phyloP scores from a whole-genome alignment of 2,113 vertebrate species.

The Xenus cinereus region DNA sequence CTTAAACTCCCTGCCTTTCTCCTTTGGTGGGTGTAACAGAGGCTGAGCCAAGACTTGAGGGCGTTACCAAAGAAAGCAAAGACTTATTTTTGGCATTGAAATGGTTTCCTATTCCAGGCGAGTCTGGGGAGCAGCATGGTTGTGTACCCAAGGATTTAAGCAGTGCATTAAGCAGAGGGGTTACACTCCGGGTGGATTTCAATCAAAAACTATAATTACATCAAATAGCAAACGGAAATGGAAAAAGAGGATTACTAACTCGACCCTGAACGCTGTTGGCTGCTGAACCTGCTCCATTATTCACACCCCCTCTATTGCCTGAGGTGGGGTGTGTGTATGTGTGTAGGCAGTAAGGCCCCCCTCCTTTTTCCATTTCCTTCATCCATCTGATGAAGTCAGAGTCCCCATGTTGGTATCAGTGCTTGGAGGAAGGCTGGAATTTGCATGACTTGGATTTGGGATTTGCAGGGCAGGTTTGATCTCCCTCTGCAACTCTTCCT shows the following conservation, averaged over 20 bases:
- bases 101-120: constrained; percentile 48
- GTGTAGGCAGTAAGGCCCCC: constrained; percentile 42
- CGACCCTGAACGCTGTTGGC: constrained; percentile 36
- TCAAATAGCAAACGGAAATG: constrained; percentile 72
- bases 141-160: constrained; percentile 66
- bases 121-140: neutral
- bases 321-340: constrained; percentile 22
- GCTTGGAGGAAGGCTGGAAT: constrained; percentile 50
- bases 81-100: constrained; percentile 52
- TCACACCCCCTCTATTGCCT: constrained; percentile 53
- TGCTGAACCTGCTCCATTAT: constrained; percentile 55
- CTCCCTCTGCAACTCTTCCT: neutral
- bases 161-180: constrained; percentile 63
- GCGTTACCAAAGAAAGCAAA: constrained; percentile 30
- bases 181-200: constrained; percentile 63
- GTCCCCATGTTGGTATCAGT: constrained; percentile 18
- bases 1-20: neutral
- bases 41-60: neutral
- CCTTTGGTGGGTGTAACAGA: neutral
- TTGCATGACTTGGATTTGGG: constrained; percentile 49
- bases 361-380: constrained; percentile 47
- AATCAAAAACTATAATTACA: constrained; percentile 77
- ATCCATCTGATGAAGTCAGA: constrained; percentile 49
- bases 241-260: constrained; percentile 67
- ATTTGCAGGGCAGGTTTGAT: constrained; percentile 52